Evolutionary conservation across 23 tunicate genomes (phyloP), one percentile per base, ranked within the genome.

Genomic region (Ascidia mentula): DNA sequence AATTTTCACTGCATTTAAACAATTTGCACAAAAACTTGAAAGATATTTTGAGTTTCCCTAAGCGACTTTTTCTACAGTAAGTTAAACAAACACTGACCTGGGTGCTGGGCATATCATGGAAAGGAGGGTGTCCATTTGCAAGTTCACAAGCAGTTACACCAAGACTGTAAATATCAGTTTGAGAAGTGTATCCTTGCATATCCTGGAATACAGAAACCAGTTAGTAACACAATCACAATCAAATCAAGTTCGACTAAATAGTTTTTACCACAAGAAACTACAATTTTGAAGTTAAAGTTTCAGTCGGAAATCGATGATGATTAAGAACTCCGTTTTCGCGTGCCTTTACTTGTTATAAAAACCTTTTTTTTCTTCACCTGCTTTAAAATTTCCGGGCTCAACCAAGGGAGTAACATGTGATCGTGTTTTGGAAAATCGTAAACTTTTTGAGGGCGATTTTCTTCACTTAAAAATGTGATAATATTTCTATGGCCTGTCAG

Each of bases 81-180:
- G n/a, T n/a, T n/a, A n/a, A n/a, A n/a, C n/a, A n/a, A n/a, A n/a
- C 32, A 0, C 36, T 59, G 69, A 90, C 96, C 79, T 87, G 92
- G 65, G 97, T 87, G 59, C 83, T 82, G 7, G 97, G 92, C 97
- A 92, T 92, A 69, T 92, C 97, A 4, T 85, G 87, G 71, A 92
- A 92, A 18, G 97, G 97, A 30, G 97, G 92, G 59, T 87, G 86
- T 40, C 97, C 97, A 79, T 92, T 92, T 18, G 91, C 97, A 28
- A 92, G 86, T 76, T 92, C 97, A 78, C 97, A 92, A 2, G 97
- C 89, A 31, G 97, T 92, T 32, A 92, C 87, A 1, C 97, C 97
- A 24, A 92, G 77, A 60, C 97, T 92, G 77, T 92, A 92, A 36
- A 92, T 75, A 79, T 92, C 97, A 30, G 97, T 83, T 42, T 76